A percentile compares a stretch with the other conserved stretches of the same genome.
These are phyloP conservation scores for Trachops cirrhosus DNA, from an alignment of 2,797 vertebrate genomes.

Conservation along the genomic window DNA sequence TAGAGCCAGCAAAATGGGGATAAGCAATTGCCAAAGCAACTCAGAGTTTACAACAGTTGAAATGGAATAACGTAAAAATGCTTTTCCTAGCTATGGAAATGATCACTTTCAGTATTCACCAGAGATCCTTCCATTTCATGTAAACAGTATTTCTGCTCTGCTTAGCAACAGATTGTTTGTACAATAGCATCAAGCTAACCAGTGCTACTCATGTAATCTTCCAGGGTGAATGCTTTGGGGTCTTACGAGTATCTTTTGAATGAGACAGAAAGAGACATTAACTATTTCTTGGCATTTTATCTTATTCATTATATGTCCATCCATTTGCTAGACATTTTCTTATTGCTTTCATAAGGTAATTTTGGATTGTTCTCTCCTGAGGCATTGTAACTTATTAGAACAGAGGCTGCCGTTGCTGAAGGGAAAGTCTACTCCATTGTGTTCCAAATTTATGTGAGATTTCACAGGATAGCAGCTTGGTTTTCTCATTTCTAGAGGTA, in stretches of 20 bases:
- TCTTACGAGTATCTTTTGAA: slow-evolving; percentile 40
- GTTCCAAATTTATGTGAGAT: slow-evolving; percentile 56
- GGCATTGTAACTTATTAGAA: not conserved
- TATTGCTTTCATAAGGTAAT: slow-evolving; percentile 47
- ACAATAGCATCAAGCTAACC: not conserved
- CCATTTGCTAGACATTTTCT: slow-evolving; percentile 43
- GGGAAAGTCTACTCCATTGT: not conserved
- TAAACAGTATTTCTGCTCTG: slow-evolving; percentile 53
- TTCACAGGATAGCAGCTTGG: slow-evolving; percentile 10
- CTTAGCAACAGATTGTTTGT: slow-evolving; percentile 41
- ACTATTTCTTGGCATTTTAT: slow-evolving; percentile 42
- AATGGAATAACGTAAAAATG: not conserved
- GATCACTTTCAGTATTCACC: slow-evolving; percentile 51
- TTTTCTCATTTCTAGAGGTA: slow-evolving; percentile 46
- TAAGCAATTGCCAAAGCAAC: not conserved
- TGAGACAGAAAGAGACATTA: slow-evolving; percentile 50
- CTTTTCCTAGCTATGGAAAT: slow-evolving; percentile 54
- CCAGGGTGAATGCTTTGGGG: not conserved
- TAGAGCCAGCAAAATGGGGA: not conserved
- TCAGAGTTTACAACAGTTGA: not conserved
- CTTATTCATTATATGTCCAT: slow-evolving; percentile 36
- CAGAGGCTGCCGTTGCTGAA: not conserved
- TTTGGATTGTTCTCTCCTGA: slow-evolving; percentile 19
- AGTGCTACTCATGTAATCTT: slow-evolving; percentile 2
- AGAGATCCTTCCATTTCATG: slow-evolving; percentile 44